phyloP scores from a whole-genome alignment of 2,797 vertebrate genomes.

The Cygnus olor region DNA sequence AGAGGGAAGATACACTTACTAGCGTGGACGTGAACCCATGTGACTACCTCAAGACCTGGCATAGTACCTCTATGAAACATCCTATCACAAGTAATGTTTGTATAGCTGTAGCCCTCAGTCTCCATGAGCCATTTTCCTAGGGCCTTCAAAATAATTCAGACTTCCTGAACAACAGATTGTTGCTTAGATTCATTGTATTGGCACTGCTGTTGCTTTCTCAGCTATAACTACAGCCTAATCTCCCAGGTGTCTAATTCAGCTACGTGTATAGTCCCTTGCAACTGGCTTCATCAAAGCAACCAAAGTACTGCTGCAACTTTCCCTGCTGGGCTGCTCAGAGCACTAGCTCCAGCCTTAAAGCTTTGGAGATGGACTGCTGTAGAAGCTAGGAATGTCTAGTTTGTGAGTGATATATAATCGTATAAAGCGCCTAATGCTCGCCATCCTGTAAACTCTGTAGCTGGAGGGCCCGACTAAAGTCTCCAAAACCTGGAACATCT shows the following conservation, averaged over 20 bases:
- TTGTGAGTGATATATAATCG: constrained; percentile 14
- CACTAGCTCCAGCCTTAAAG: not conserved
- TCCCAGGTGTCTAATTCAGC: constrained; percentile 60
- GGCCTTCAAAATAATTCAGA: constrained; percentile 33
- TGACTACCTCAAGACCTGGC: not conserved
- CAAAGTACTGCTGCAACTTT: not conserved
- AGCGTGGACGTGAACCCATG: not conserved
- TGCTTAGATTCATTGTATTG: not conserved
- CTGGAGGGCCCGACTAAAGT: constrained; percentile 17
- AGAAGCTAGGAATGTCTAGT: not conserved
- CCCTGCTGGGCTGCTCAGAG: not conserved
- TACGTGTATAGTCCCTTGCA: not conserved
- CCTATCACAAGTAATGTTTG: not conserved
- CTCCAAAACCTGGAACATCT: constrained; percentile 40
- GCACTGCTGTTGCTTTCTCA: constrained; percentile 46
- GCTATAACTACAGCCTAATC: constrained; percentile 20
- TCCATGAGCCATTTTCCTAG: constrained; percentile 13
- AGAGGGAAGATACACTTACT: not conserved
- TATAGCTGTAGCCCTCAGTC: not conserved
- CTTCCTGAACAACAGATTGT: constrained; percentile 38
- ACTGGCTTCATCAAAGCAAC: not conserved
- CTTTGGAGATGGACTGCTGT: not conserved
- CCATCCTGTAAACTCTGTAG: not conserved
- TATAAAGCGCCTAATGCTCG: not conserved
- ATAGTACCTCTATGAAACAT: not conserved